Conservation (phyloP, 2,113 vertebrate genomes). For the Dipodomys stephensi region DNA sequence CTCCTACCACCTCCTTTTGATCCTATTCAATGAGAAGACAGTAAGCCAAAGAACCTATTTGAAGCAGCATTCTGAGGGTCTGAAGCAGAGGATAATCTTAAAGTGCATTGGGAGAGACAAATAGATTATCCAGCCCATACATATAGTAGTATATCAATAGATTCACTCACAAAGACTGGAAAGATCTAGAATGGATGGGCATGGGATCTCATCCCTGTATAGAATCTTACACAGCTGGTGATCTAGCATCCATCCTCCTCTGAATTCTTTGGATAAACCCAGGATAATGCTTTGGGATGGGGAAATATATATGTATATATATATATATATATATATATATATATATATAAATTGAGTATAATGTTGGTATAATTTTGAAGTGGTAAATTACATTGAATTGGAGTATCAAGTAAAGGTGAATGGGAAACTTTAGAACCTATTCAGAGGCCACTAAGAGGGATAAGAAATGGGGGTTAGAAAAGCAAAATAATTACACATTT, state of each 20-base stretch:
- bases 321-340: background rate
- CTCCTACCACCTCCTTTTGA: background rate
- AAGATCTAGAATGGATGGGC: background rate
- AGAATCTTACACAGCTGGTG: background rate
- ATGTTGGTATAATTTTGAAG: background rate
- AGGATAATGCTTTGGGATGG: background rate
- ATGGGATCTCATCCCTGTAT: background rate
- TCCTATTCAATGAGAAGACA: background rate
- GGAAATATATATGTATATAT: background rate
- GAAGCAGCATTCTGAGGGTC: background rate
- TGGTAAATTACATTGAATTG: background rate
- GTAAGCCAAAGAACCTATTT: background rate
- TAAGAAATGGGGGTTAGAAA: constrained; percentile 11
- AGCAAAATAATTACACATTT: constrained; percentile 9
- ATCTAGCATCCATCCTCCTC: rapidly evolving
- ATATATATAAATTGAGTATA: background rate
- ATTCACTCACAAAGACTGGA: background rate
- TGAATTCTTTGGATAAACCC: background rate
- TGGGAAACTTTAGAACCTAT: background rate
- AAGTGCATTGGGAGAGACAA: background rate
- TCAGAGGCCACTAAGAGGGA: background rate
- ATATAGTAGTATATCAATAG: background rate
- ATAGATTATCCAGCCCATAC: background rate
- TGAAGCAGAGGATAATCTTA: background rate
- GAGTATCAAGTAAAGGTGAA: background rate